Conservation (phyloP, 2,797 vertebrate genomes). For the Streptopelia turtur region DNA sequence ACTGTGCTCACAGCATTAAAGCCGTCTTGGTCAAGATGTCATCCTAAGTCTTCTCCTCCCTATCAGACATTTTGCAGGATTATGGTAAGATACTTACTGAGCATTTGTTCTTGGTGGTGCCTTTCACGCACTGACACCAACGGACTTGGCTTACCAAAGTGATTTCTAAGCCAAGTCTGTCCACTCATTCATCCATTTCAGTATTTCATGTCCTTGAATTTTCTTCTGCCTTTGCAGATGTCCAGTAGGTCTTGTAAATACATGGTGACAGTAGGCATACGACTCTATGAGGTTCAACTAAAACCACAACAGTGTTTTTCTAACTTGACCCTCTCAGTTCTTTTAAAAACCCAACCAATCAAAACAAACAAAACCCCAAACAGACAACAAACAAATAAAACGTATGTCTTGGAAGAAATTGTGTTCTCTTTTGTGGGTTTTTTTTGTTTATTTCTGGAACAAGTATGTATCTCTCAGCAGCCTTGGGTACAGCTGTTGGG, state of each 20-base stretch:
- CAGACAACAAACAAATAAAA: background rate
- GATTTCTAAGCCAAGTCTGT: background rate
- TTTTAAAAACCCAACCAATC: background rate
- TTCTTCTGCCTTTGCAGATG: background rate
- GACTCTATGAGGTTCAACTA: background rate
- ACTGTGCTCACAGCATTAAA: background rate
- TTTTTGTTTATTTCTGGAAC: background rate
- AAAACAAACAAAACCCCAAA: too few species aligned
- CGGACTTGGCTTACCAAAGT: background rate
- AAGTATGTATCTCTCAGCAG: background rate
- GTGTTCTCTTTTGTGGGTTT: background rate
- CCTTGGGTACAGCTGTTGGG: background rate
- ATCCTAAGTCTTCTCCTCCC: background rate
- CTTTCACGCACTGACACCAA: background rate
- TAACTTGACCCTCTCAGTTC: background rate
- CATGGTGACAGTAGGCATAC: background rate
- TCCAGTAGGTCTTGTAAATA: background rate
- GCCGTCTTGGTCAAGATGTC: background rate
- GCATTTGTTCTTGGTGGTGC: background rate
- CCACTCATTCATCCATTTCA: background rate
- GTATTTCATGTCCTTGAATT: background rate
- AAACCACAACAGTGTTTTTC: background rate
- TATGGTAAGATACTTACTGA: background rate
- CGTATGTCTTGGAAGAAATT: background rate
- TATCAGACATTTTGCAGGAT: background rate